Evolutionary conservation across 1,140 invertebrate genomes (phyloP), one percentile per base, ranked within the genome.

Genomic region (Hycleus phaleratus): DNA sequence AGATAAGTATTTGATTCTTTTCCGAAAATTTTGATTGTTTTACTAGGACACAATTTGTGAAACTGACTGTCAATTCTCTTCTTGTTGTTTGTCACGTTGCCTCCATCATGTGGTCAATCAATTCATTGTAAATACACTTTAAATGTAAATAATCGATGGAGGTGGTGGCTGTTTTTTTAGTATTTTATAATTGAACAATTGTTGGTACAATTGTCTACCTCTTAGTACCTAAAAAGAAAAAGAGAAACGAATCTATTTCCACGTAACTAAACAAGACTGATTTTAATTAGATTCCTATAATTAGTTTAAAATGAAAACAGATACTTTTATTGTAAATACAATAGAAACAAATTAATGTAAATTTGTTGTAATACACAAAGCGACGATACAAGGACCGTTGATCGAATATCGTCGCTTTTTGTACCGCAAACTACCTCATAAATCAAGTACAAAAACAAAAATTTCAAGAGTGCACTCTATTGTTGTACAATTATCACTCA

Each of bases 241-340:
- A 39, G 10, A 26, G 32, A 50, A 46, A 51, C 54, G 44, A 45
- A 60, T 63, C 42, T 60, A 56, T 54, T 59, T 59, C 59, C 58
- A 59, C 53, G 59, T 55, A 68, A 68, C 52, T 64, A 8, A 60
- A 68, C 59, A 68, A 68, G 66, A 68, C 66, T 68, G 66, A 68
- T 68, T 68, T 68, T 68, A 57, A 68, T 63, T 68, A 68, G 66
- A 64, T 58, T 58, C 49, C 50, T 55, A 54, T 49, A 44, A 39
- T 55, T 55, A 58, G 52, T 58, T 47, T 45, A 25, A 53, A 53
- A 53, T 8, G 10, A 42, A 32, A 7, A 45, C 51, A 53, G 51
- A 53, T 53, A 18, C 18, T 18, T 53, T 42, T 53, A 53, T 49
- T 55, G 51, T 53, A 53, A 45, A 55, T 55, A 55, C 52, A 55